Evolutionary conservation across 2,113 vertebrate species (phyloP).

Genomic region (Ictalurus punctatus): DNA sequence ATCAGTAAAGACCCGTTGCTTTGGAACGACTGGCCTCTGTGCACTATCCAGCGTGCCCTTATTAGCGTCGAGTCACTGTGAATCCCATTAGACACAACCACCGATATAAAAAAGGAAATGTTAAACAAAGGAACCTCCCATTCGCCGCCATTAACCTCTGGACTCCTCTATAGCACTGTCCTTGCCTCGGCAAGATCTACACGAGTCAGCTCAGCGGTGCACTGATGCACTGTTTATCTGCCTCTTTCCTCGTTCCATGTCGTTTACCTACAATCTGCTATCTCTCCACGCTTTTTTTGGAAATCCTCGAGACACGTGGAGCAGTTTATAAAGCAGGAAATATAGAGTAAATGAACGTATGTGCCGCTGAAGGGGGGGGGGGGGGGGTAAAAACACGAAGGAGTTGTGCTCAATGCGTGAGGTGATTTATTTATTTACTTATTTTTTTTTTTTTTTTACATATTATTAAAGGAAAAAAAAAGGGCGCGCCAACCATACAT

Average conservation of each 20-base stretch:
- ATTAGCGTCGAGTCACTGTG: constrained; percentile 78
- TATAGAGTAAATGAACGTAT: neutral
- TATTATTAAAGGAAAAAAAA: too few relatives aligned
- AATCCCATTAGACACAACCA: constrained; percentile 82
- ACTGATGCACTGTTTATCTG: neutral
- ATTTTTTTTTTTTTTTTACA: too few relatives aligned
- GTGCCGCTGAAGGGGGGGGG: too few relatives aligned
- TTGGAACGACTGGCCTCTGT: constrained; percentile 66
- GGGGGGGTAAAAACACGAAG: too few relatives aligned
- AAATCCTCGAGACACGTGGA: constrained; percentile 10
- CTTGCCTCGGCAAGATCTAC: constrained; percentile 55
- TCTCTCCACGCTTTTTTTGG: neutral
- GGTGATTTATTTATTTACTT: too few relatives aligned
- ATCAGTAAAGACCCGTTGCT: constrained; percentile 71
- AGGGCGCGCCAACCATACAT: too few relatives aligned
- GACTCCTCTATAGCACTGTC: constrained; percentile 63
- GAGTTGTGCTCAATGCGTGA: too few relatives aligned
- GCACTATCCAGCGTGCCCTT: constrained; percentile 68
- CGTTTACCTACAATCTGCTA: neutral
- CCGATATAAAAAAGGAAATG: constrained; percentile 80
- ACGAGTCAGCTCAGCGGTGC: neutral
- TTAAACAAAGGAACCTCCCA: constrained; percentile 81
- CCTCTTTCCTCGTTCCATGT: neutral
- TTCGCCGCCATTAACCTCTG: constrained; percentile 73
- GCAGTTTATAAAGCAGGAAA: neutral